Evolutionary conservation across 2,797 vertebrate genomes (phyloP).

Genomic region (Halcyon badia): DNA sequence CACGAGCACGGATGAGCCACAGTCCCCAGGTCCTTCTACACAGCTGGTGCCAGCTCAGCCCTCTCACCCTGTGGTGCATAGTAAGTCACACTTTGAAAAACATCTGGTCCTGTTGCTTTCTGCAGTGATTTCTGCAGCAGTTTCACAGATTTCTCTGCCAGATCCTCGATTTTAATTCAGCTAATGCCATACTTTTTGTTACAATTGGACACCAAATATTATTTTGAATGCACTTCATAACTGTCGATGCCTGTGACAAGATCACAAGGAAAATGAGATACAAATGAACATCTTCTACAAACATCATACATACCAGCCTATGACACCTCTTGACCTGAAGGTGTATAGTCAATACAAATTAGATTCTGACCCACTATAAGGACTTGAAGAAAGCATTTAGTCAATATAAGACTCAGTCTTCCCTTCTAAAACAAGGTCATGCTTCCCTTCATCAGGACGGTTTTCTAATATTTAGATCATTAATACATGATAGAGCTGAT

Average conservation of each 20-base stretch:
- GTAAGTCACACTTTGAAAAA: conserved; percentile 82
- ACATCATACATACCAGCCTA: neutral
- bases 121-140: neutral
- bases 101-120: neutral
- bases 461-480: neutral
- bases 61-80: conserved; percentile 80
- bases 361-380: neutral
- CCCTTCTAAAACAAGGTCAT: neutral
- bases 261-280: neutral
- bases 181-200: neutral
- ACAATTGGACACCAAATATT: neutral
- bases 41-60: conserved; percentile 79
- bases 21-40: conserved; percentile 76
- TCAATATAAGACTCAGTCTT: neutral
- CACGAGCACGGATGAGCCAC: conserved; percentile 84
- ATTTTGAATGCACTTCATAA: neutral
- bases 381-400: neutral
- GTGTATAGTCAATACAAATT: neutral
- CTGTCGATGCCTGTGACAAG: neutral
- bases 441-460: neutral
- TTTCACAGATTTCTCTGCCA: neutral
- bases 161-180: neutral
- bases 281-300: neutral
- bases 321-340: neutral
- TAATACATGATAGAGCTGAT: neutral